These are phyloP conservation scores for Hemichromis elongatus DNA, from an alignment of 2,113 vertebrate genomes.

Conservation along the genomic window DNA sequence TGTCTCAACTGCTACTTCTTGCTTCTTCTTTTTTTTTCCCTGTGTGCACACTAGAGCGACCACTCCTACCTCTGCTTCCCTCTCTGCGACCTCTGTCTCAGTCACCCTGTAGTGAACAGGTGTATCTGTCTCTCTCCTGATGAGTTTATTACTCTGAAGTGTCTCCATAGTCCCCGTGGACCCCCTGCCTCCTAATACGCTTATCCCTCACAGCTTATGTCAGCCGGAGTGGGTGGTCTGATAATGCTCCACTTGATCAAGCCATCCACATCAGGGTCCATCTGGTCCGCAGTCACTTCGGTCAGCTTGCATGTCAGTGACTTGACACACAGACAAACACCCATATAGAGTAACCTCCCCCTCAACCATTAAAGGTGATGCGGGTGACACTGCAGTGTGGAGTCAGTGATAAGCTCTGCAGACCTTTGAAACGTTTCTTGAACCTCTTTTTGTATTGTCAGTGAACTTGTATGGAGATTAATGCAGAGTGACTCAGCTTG, in stretches of 20 bases:
- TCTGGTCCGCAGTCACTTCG: constrained; percentile 57
- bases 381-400: not conserved
- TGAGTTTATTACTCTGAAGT: constrained; percentile 72
- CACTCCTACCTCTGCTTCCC: constrained; percentile 7
- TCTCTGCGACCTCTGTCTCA: constrained; percentile 42
- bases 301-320: constrained; percentile 48
- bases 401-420: not conserved
- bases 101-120: constrained; percentile 65
- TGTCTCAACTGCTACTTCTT: not conserved
- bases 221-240: constrained; percentile 67
- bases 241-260: constrained; percentile 66
- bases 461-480: constrained; percentile 18
- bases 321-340: constrained; percentile 23
- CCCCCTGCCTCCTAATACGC: constrained; percentile 66
- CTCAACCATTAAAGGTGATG: constrained; percentile 33
- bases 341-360: constrained; percentile 12
- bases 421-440: not conserved
- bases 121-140: constrained; percentile 68
- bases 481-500: constrained; percentile 29
- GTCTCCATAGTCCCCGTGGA: constrained; percentile 54
- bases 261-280: constrained; percentile 63
- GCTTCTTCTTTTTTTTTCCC: not conserved
- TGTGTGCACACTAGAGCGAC: not conserved
- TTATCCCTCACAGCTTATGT: constrained; percentile 67
- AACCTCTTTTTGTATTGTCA: not conserved